phyloP scores from a whole-genome alignment of 2,113 vertebrate species.

The Campylorhamphus procurvoides region DNA sequence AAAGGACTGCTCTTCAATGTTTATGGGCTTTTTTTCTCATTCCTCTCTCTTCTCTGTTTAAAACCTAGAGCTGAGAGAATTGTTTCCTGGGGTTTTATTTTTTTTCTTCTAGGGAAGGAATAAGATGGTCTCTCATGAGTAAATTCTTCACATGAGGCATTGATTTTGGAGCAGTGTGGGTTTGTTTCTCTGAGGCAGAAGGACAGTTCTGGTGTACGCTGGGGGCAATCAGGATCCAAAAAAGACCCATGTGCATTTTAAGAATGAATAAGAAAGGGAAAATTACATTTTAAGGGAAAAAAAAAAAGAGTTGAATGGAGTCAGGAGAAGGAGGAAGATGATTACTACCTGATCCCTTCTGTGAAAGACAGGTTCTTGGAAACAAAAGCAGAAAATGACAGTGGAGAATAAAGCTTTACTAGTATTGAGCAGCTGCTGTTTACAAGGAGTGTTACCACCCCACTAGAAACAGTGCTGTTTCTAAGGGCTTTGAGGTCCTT shows the following conservation, averaged over 20 bases:
- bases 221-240: background rate
- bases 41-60: background rate
- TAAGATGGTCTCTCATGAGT: background rate
- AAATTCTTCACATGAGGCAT: background rate
- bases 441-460: fast-evolving
- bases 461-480: fast-evolving
- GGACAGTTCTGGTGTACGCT: background rate
- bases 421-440: background rate
- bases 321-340: background rate
- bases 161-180: fast-evolving
- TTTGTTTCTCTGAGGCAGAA: fast-evolving
- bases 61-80: background rate
- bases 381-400: background rate
- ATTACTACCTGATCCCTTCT: background rate
- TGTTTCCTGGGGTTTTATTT: background rate
- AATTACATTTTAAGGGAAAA: background rate
- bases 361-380: background rate
- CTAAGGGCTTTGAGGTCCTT: background rate
- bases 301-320: background rate
- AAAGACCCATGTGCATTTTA: background rate
- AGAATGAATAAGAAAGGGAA: background rate
- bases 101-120: background rate
- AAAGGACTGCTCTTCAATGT: background rate
- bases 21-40: too few species aligned
- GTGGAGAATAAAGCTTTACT: background rate